Evolutionary conservation across 2,888 invertebrate species (phyloP), one percentile per base, ranked within the genome.

Genomic region (Leptodirus hochenwartii): DNA sequence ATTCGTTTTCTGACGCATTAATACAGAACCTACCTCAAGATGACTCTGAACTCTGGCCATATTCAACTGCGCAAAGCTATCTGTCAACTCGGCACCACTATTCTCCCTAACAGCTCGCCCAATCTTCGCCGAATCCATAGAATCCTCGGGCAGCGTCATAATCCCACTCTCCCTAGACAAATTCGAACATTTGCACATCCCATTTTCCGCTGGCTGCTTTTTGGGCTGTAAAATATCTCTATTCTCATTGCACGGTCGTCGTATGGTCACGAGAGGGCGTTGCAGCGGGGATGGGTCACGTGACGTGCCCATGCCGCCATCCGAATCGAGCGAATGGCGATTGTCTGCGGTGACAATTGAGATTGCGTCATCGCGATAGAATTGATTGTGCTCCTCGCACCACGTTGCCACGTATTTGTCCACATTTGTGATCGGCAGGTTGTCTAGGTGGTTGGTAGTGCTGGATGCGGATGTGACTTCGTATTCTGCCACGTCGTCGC

Each of bases 401-500:
- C 54, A 55, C 31, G 46, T 49, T 27, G 44, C 35, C 5, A 55
- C 50, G 32, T 49, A 51, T 29, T 54, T 53, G 4, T 43, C 47
- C 14, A 45, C 40, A 31, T 47, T 42, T 1, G 47, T 40, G 38
- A 50, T 40, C 3, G 54, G 53, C 22, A 53, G 41, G 36, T 43
- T 42, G 37, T 43, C 40, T 34, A 39, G 40, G 17, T 41, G 37
- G 15, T 34, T 39, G 29, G 20, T 27, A 10, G 11, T 12, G 20
- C 12, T 17, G 23, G 11, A 12, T 9, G 30, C 15, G 15, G 22
- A 28, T 17, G 17, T 14, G 20, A 59, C 52, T 38, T 59, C 54
- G 32, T 73, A 73, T 51, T 73, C 70, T 5, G 67, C 71, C 15
- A 69, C 53, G 38, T 65, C 45, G 40, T 62, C 54, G 37, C 69